Base-by-base conservation (phyloP, 2,113 vertebrate genomes). In the Chaetorhynchus papuensis region DNA sequence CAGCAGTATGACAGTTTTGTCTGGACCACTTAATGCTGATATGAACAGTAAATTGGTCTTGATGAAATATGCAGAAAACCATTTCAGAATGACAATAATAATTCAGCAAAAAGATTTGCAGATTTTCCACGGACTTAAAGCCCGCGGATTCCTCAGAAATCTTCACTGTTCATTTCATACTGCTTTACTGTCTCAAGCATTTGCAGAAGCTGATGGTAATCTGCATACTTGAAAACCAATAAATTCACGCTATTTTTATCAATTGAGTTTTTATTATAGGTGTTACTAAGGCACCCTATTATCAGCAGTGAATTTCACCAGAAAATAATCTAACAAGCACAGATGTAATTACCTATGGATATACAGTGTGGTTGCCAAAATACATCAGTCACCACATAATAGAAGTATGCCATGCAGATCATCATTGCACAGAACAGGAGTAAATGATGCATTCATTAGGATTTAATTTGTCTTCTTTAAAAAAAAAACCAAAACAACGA, bases 361-460 rank as follows among this genome's bases (percentile, higher is more conserved):
- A 96, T 96, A 96, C 90, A 97, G 96, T 89, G 84, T 94, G 94
- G 95, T 93, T 97, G 94, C 92, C 95, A 97, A 96, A 96, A 94
- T 90, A 96, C 52, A 93, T 89, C 94, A 92, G 76, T 95, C 66
- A 85, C 71, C 90, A 94, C 83, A 50, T 94, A 87, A 96, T 72
- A 92, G 64, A 90, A 95, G 45, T 95, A 96, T 93, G 95, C 94
- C 96, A 97, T 93, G 96, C 95, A 97, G 68, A 94, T 94, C 90
- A 81, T 96, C 76, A 94, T 94, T 91, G 85, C 96, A 95, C 86
- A 96, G 89, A 96, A 97, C 66, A 84, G 86, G 91, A 96, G 64
- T 87, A 95, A 90, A 96, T 65, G 56, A 93, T 95, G 95, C 94
- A 97, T 95, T 93, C 86, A 93, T 81, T 90, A 83, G 27, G 82